Base-by-base conservation (phyloP, 2,888 invertebrate species). In the Petrolisthes manimaculis region DNA sequence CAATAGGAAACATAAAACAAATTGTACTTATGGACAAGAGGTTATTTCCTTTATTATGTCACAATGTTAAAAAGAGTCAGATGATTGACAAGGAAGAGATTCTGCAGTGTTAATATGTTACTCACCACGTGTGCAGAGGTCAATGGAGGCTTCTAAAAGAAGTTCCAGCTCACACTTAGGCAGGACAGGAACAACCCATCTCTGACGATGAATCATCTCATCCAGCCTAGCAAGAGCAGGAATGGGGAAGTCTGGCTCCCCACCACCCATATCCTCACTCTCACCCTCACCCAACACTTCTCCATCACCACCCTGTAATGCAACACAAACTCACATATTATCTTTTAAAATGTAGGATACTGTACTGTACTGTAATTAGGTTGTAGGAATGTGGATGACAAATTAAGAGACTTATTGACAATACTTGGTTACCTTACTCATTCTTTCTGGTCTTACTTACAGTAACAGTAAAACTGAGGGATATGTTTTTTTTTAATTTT, bases 101-200 rank as follows among this genome's bases (percentile, higher is more conserved):
- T 24, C 2, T 37, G 2, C 37, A 51, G n/a, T 55, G 9, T 6
- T 37, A n/a, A 0, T n/a, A 53, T 37, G 37, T 37, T 37, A 89
- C 86, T 86, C 61, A 92, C 97, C 97, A 94, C 96, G 96, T 93
- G 95, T 95, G 92, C 97, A 97, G 91, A 98, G 94, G 92, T 97
- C 96, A 92, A 97, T 97, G 91, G 98, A 95, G 92, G 97, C 97
- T 93, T 97, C 96, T 91, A 99, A 94, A 91, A 99, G 95, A 92
- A 97, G 96, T 94, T 98, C 98, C 92, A 99, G 94, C 93, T 99
- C 98, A 94, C 98, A 98, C 92, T 98, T 98, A 14, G 99, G 98
- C 92, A 99, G 94, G 84, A 99, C 99, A 67, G 99, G 99, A 84
- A 99, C 98, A 91, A 99, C 97, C 99, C 99, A 99, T 92, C 98